Base-by-base conservation (phyloP, 2,888 invertebrate genomes). In the Phengaris alcon region DNA sequence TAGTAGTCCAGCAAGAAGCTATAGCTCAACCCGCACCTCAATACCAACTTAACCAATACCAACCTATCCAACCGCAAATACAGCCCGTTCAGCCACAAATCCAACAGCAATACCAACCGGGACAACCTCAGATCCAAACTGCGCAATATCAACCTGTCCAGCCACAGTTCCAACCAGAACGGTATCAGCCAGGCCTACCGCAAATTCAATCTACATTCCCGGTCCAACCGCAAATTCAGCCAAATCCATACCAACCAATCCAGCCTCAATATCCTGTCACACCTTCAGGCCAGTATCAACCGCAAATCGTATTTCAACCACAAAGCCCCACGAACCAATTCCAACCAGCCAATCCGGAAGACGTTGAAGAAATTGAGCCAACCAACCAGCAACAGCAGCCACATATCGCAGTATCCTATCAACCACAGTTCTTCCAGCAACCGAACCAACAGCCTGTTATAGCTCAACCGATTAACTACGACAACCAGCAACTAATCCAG, bases 41-140 rank as follows among this genome's bases (percentile, higher is more conserved):
- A 76, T 84, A 83, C 74, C 82, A 84, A 75, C 81, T 80, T 35
- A 78, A 80, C 52, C 84, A 83, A 70, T 81, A 82, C 57, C 81
- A 83, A 74, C 83, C 82, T 51, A 77, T 83, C 46, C 80, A 81
- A 76, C 81, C 81, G 72, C 81, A 82, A 78, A 79, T 81, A 51
- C 77, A 83, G 77, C 79, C 82, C 15, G 46, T 79, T 22, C 79
- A 80, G 76, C 77, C 77, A 55, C 78, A 78, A 64, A 77, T 78
- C 10, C 81, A 82, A 74, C 79, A 82, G n/a, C 83, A 85, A 76
- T 79, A 84, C 12, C 84, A 86, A 78, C 82, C 83, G 0, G 79
- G 74, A 13, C 78, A 78, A 75, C 76, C 79, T 2, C 79, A 80
- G 13, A 64, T 64, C 12, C 64, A 64, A 64, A 64, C 64, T 44